These are phyloP conservation scores for Eulemur coronatus DNA, from an alignment of 2,797 vertebrate genomes.

Conservation along the genomic window DNA sequence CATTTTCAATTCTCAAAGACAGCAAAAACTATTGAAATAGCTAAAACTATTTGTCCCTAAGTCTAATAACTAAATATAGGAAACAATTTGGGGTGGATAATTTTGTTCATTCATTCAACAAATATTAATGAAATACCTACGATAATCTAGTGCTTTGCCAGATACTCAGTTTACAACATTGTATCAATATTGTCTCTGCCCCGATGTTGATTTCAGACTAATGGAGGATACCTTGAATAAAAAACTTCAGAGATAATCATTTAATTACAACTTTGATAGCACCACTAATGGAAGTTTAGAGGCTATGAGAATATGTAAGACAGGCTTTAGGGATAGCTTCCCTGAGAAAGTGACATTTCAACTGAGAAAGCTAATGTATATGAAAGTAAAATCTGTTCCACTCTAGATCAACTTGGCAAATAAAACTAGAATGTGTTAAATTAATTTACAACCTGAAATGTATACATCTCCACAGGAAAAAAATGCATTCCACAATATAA, in stretches of 20 bases:
- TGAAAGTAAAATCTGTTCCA: not conserved
- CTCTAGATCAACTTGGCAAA: not conserved
- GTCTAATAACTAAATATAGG: not conserved
- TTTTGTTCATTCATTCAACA: not conserved
- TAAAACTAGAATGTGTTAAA: conserved; percentile 34
- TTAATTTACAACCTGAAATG: conserved; percentile 16
- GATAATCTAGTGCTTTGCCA: not conserved
- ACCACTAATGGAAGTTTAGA: not conserved
- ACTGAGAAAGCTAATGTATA: not conserved
- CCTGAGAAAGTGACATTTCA: not conserved
- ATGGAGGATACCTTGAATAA: not conserved
- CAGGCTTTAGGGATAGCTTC: not conserved
- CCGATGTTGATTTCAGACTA: not conserved
- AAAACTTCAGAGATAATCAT: not conserved
- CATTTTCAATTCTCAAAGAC: not conserved
- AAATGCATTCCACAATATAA: not conserved
- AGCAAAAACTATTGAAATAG: not conserved
- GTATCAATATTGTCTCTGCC: not conserved
- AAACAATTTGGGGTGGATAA: not conserved
- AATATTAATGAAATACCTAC: not conserved
- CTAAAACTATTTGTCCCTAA: not conserved
- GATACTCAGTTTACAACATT: not conserved
- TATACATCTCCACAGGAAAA: not conserved
- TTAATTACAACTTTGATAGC: not conserved
- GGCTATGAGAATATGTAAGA: not conserved